Evolutionary conservation across 2,888 invertebrate genomes (phyloP), one percentile per base, ranked within the genome.

Genomic region (Drosophila engyochracea): DNA sequence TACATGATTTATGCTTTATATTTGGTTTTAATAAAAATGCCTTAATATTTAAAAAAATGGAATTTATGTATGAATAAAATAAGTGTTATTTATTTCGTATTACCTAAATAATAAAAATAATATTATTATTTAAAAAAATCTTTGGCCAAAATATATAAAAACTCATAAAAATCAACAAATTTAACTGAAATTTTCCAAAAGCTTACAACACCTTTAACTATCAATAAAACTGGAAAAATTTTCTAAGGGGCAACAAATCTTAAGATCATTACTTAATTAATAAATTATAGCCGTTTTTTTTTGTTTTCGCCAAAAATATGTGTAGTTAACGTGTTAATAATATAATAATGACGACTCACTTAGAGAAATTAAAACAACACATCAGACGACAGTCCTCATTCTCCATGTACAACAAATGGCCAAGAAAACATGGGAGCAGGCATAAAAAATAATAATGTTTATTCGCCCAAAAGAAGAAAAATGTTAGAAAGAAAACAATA

Each of bases 321-420:
- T 16, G 6, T 37, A 6, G 2, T 39, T 10, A 4, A n/a, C 4
- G 10, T 41, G 19, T 3, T 4, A 10, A n/a, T 4, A n/a, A n/a
- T n/a, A 44, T 14, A 5, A 12, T 41, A 41, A 22, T 16, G 39
- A 31, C 33, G 14, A 19, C 30, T 59, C 52, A 70, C 51, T 58
- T n/a, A 25, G 44, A 41, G 10, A 70, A 64, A 55, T 54, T 41
- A 65, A 70, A 76, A 25, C 53, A 54, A 65, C 30, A 57, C 35
- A 30, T 12, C 19, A 31, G 35, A 33, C 22, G 7, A 28, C 19
- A 47, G 10, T 7, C 6, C 31, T 25, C n/a, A 5, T 10, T 49
- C 31, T 14, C 1, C 30, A 22, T 35, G 28, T 14, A 58, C 31
- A 53, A 51, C 1, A 51, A 51, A 51, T 51, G 16, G 51, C 19